Percentiles rank a stretch among this genome's conserved stretches.
Conservation (phyloP, 2,113 vertebrate genomes). For the Scophthalmus maximus region DNA sequence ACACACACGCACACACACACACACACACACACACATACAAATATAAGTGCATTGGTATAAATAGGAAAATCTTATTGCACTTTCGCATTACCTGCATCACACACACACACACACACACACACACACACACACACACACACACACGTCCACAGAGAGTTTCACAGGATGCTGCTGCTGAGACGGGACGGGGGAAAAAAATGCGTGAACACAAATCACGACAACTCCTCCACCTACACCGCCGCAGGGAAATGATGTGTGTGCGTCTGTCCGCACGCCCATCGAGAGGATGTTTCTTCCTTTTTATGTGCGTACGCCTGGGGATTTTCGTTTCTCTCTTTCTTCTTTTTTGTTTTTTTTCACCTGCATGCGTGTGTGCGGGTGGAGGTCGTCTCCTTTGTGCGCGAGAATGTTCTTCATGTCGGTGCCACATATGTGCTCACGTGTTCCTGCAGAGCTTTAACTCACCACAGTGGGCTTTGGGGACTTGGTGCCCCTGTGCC, state of each 20-base stretch:
- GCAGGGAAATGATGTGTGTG: constrained; percentile 17
- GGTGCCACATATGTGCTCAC: constrained; percentile 34
- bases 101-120: background rate
- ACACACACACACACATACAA: background rate
- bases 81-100: background rate
- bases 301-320: background rate
- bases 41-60: background rate
- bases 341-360: no score
- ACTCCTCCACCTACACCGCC: background rate
- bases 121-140: background rate
- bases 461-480: constrained; percentile 14
- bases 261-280: background rate
- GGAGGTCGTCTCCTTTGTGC: background rate
- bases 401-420: background rate
- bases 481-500: constrained; percentile 23
- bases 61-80: background rate
- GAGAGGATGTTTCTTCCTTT: constrained; percentile 7
- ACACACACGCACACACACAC: background rate
- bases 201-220: constrained; percentile 20
- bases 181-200: constrained; percentile 4
- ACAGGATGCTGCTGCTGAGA: constrained; percentile 51
- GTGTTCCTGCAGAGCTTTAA: constrained; percentile 3
- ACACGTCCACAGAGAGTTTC: constrained; percentile 4
- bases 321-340: background rate
- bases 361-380: background rate